These are phyloP conservation scores for Cataglyphis cursor DNA, from an alignment of 2,888 invertebrate species.

Conservation along the genomic window DNA sequence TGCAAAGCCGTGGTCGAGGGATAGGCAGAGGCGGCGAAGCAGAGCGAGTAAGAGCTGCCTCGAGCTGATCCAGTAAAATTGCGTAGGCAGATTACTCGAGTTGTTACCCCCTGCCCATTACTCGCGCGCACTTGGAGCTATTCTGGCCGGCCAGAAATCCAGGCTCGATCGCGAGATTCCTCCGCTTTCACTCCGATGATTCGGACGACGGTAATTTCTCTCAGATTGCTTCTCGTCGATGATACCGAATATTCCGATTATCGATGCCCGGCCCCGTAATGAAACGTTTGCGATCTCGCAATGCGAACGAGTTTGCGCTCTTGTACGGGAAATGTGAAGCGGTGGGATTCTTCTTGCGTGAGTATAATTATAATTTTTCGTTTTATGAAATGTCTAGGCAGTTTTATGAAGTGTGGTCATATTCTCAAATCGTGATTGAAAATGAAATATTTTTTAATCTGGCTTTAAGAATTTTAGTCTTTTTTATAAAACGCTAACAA, in stretches of 20 bases:
- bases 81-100: constrained; percentile 77
- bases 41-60: constrained; percentile 66
- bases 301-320: constrained; percentile 29
- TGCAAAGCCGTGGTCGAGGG: constrained; percentile 58
- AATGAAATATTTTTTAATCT: no score
- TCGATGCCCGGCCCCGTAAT: constrained; percentile 33
- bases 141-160: constrained; percentile 66
- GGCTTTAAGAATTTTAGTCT: no score
- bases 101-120: constrained; percentile 73
- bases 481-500: no score
- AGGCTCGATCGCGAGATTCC: constrained; percentile 52
- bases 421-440: no score
- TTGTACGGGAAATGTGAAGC: neutral
- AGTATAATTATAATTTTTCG: neutral
- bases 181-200: constrained; percentile 55
- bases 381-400: no score
- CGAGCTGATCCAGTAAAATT: constrained; percentile 76
- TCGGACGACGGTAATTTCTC: constrained; percentile 37
- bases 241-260: constrained; percentile 54
- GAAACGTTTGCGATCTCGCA: constrained; percentile 46
- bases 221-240: constrained; percentile 31
- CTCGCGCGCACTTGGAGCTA: constrained; percentile 62
- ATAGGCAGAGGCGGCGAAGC: constrained; percentile 45
- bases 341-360: constrained; percentile 19
- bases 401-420: no score